Conservation (phyloP, 2,888 invertebrate species). For the Neria commutata region DNA sequence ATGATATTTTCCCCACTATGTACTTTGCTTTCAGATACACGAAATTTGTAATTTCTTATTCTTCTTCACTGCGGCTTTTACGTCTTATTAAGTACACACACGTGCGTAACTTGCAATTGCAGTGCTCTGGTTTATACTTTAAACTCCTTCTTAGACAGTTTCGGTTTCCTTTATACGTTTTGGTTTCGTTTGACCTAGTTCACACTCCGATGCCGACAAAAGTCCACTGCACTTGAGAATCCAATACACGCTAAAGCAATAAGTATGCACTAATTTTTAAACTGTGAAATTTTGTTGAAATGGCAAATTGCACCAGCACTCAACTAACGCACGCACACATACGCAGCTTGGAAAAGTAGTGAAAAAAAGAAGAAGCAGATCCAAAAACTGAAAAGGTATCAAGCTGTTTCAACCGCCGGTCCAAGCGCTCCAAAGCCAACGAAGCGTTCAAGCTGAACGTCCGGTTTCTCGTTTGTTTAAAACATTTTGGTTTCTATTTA, state of each 20-base stretch:
- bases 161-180: constrained; percentile 8
- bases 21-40: not conserved
- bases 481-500: constrained; percentile 7
- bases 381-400: not conserved
- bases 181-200: constrained; percentile 12
- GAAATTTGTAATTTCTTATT: too few species aligned
- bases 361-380: too few species aligned
- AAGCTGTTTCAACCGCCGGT: not conserved
- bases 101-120: too few species aligned
- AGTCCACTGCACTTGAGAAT: too few species aligned
- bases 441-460: constrained; percentile 58
- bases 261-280: too few species aligned
- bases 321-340: not conserved
- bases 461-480: constrained; percentile 44
- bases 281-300: too few species aligned
- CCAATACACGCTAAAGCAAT: too few species aligned
- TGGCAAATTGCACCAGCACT: not conserved
- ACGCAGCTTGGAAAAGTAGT: too few species aligned
- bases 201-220: too few species aligned
- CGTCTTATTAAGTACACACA: too few species aligned
- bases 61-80: too few species aligned
- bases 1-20: not conserved
- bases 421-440: constrained; percentile 39
- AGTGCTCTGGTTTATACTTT: too few species aligned
- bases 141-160: not conserved